Base-by-base conservation (phyloP, 1,140 invertebrate genomes). In the Catajapyx aquilonaris region DNA sequence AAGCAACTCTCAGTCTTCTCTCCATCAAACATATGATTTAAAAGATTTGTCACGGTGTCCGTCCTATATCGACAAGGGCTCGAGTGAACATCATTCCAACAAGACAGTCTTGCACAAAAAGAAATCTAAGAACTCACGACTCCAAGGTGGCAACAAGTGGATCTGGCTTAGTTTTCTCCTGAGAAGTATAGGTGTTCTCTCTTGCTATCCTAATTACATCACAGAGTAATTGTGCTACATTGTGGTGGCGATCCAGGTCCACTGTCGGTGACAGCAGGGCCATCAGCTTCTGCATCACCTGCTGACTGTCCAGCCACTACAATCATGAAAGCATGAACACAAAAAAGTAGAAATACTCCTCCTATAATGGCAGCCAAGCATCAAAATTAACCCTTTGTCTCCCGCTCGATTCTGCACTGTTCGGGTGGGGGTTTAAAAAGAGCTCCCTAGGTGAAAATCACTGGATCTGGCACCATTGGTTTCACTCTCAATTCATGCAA, bases 241-340 rank as follows among this genome's bases (percentile, higher is more conserved):
- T 85, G 48, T 65, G 66, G 56, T 87, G 81, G 51, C 73, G 71
- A 46, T 72, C 68, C 49, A 69, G 62, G 53, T 79, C 73, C 47
- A 71, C 66, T 40, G 66, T 64, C 42, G 80, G 71, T 52, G 80
- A 73, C 48, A 91, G 65, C 54, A 86, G 62, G 47, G 66, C 69
- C 44, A 91, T 70, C 50, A 91, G 64, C 55, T 69, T 73, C 57
- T 85, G 76, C 44, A 91, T 69, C 48, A 90, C 68, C 52, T 76
- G 65, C 55, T 88, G 69, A 53, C 80, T 77, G 64, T 84, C 76
- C 48, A 94, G 65, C 85, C 85, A 93, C 84, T 94, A 55, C 37
- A 68, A 68, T n/a, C n/a, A n/a, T n/a, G n/a, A 41, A 46, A 41
- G 43, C 40, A 41, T 7, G 48, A 48, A 46, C 41, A 18, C 37